Percentiles rank a stretch among this genome's conserved stretches.
phyloP scores from a whole-genome alignment of 2,113 vertebrate species.

The Callipepla californica region DNA sequence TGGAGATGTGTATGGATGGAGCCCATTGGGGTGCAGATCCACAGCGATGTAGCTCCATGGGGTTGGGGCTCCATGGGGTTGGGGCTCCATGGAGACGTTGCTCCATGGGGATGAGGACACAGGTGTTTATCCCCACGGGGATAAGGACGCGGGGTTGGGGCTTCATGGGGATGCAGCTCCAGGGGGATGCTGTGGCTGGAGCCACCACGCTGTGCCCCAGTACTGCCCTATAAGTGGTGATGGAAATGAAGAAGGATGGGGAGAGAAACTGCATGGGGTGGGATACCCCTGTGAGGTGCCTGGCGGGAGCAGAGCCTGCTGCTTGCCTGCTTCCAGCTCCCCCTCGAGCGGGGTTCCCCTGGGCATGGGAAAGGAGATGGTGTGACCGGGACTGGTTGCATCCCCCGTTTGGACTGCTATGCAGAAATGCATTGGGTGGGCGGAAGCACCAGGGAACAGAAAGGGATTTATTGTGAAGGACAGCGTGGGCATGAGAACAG shows the following conservation, averaged over 20 bases:
- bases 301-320: background rate
- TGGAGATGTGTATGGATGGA: too few species aligned
- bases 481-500: background rate
- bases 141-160: too few species aligned
- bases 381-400: accelerated
- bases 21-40: too few species aligned
- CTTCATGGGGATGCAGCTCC: background rate
- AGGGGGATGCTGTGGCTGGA: background rate
- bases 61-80: too few species aligned
- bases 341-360: background rate
- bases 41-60: too few species aligned
- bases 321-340: background rate
- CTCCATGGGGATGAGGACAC: background rate
- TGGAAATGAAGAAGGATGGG: background rate
- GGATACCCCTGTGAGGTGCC: too few species aligned
- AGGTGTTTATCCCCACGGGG: too few species aligned
- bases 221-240: background rate
- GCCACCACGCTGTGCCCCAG: background rate
- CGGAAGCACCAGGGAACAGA: accelerated
- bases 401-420: background rate
- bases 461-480: background rate
- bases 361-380: background rate
- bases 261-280: background rate
- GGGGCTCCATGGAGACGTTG: too few species aligned
- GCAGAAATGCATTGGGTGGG: background rate